A percentile compares a stretch with the other conserved stretches of the same genome.
phyloP scores from a whole-genome alignment of 1,140 invertebrate species.

The Pogonus chalceus region DNA sequence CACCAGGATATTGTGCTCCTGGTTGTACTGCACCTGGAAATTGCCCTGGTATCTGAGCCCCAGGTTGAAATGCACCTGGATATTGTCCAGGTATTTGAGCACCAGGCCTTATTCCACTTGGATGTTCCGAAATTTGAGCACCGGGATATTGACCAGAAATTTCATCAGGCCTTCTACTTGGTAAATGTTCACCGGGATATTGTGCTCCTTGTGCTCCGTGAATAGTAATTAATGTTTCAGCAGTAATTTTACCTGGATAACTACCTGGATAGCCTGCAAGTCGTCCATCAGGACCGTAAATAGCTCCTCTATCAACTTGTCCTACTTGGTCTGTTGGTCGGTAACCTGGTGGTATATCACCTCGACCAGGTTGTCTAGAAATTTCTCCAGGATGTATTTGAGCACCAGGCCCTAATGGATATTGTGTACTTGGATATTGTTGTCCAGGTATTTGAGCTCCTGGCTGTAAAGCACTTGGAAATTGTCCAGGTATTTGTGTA shows the following conservation, averaged over 20 bases:
- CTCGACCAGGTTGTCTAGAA: constrained; percentile 7
- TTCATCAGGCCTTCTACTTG: constrained; percentile 6
- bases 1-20: constrained; percentile 8
- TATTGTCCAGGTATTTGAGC: not conserved
- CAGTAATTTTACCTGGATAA: constrained; percentile 17
- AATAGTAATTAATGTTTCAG: not conserved
- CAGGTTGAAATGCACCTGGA: constrained; percentile 15
- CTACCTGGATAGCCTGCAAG: constrained; percentile 9
- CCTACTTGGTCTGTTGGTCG: constrained; percentile 11
- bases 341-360: not conserved
- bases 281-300: constrained; percentile 12
- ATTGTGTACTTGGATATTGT: not conserved
- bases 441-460: constrained; percentile 5
- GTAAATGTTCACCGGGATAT: constrained; percentile 9
- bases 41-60: constrained; percentile 8
- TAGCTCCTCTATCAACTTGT: not conserved
- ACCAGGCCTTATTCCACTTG: constrained; percentile 2
- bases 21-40: not conserved
- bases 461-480: constrained; percentile 13
- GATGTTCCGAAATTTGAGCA: constrained; percentile 10
- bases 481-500: constrained; percentile 14
- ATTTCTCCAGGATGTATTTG: constrained; percentile 10
- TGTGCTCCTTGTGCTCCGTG: constrained; percentile 3
- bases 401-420: constrained; percentile 6
- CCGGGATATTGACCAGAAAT: not conserved